These are phyloP conservation scores for Strix uralensis DNA, from an alignment of 2,113 vertebrate species.

Conservation along the genomic window DNA sequence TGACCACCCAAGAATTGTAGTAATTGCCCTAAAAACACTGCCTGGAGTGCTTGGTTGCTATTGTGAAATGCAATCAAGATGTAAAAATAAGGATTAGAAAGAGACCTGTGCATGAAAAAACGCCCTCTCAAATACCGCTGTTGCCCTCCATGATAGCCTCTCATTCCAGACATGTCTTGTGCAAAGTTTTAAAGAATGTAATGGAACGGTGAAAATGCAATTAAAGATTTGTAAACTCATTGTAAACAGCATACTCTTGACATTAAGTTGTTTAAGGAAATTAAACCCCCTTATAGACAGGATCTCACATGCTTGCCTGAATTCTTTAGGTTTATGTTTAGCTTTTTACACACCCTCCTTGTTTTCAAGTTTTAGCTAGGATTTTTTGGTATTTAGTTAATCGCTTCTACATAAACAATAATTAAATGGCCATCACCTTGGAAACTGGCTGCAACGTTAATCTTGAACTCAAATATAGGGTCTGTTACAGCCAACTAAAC, in stretches of 20 bases:
- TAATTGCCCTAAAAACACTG: conserved; percentile 68
- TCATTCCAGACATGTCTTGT: background rate
- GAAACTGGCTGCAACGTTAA: conserved; percentile 20
- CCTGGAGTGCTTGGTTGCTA: conserved; percentile 48
- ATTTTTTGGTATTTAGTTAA: conserved; percentile 26
- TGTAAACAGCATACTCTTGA: background rate
- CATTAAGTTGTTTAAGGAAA: background rate
- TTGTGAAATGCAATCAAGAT: conserved; percentile 57
- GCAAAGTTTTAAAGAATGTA: background rate
- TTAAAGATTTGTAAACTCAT: background rate
- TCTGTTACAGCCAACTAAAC: conserved; percentile 1
- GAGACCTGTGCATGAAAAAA: background rate
- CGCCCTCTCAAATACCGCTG: background rate
- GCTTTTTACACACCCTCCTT: background rate
- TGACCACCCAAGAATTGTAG: conserved; percentile 70
- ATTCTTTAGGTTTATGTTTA: background rate
- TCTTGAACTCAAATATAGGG: conserved; percentile 39
- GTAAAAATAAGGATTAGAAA: conserved; percentile 49
- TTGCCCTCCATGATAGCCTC: background rate
- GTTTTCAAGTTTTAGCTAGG: conserved; percentile 9
- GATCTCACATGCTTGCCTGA: background rate
- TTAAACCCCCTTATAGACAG: background rate
- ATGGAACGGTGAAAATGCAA: background rate
- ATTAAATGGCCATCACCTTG: conserved; percentile 54
- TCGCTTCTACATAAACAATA: conserved; percentile 43